Evolutionary conservation across 2,797 vertebrate genomes (phyloP), one percentile per base, ranked within the genome.

Genomic region (Thunnus albacares): DNA sequence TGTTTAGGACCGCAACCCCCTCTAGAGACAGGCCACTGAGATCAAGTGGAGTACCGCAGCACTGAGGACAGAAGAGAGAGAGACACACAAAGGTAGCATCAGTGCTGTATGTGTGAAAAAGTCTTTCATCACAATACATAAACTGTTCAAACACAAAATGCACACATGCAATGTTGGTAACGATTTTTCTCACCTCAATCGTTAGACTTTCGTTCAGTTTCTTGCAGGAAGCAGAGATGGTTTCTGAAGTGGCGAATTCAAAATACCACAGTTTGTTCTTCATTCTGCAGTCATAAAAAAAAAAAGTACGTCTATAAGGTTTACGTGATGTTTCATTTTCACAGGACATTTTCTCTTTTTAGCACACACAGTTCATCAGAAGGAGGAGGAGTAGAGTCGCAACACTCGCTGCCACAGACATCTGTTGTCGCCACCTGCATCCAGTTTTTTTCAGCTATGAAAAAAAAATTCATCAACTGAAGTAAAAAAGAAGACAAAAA

Each of bases 241-340:
- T 97, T 94, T 99, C 98, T 4, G 98, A 97, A n/a, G 98, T 98
- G 80, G 97, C 97, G 18, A 98, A 97, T 87, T 99, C 98, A 35
- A 99, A 97, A 93, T 99, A 99, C 97, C 97, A 98, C 41, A 98
- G 92, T 88, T 99, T 99, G 94, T 99, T 99, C 95, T 99, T 99
- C 97, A 98, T 97, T 87, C 97, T 98, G 91, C 78, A 86, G 24
- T 17, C 57, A 86, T 1, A 28, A 63, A 79, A 67, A 56, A 72
- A 47, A 20, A 51, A 51, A 20, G 35, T 3, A 10, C 58, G 14
- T 51, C 55, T 70, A 82, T 81, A 33, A 80, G 28, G 66, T 80
- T 73, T n/a, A 70, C 38, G 62, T 33, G 71, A 55, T 30, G 26
- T 60, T 73, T 88, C n/a, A 47, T 28, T 65, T 72, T 83, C 79